These are phyloP conservation scores for Melipona bicolor DNA, from an alignment of 2,888 invertebrate genomes.

Conservation along the genomic window DNA sequence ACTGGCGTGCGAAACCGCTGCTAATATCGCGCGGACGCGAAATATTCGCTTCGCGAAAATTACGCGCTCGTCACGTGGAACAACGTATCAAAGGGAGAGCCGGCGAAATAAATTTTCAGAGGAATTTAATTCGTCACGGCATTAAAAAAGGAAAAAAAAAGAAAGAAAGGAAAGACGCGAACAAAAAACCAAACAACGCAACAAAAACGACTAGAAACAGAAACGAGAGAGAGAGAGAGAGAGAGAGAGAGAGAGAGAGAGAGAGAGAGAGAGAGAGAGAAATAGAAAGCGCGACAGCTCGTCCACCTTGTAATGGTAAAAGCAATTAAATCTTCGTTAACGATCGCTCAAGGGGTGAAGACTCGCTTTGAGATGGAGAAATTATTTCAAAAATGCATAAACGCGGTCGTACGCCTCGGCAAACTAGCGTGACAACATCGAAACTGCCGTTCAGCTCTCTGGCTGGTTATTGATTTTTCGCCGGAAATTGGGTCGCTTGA, in stretches of 20 bases:
- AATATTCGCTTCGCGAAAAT: conserved; percentile 43
- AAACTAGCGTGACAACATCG: conserved; percentile 13
- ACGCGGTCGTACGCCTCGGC: not conserved
- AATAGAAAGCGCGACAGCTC: not conserved
- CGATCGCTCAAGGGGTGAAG: conserved; percentile 26
- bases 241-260: no score
- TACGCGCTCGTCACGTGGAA: conserved; percentile 26
- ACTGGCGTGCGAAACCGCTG: conserved; percentile 41
- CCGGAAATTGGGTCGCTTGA: conserved; percentile 39
- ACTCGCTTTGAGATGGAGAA: conserved; percentile 25
- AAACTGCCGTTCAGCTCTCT: conserved; percentile 4
- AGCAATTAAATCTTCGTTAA: conserved; percentile 58
- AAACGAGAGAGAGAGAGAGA: not conserved
- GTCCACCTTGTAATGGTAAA: conserved; percentile 24
- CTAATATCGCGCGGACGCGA: conserved; percentile 46
- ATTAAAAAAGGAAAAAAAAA: conserved; percentile 15
- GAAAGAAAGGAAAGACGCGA: not conserved
- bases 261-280: not conserved
- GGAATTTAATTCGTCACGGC: conserved; percentile 52
- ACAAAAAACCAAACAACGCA: not conserved
- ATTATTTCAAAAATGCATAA: conserved; percentile 17
- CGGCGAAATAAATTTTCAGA: conserved; percentile 55
- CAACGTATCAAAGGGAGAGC: conserved; percentile 53
- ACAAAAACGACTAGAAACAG: not conserved
- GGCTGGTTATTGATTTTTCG: conserved; percentile 44